These are phyloP conservation scores for Danionella dracula DNA, from an alignment of 2,797 vertebrate genomes.

Conservation along the genomic window DNA sequence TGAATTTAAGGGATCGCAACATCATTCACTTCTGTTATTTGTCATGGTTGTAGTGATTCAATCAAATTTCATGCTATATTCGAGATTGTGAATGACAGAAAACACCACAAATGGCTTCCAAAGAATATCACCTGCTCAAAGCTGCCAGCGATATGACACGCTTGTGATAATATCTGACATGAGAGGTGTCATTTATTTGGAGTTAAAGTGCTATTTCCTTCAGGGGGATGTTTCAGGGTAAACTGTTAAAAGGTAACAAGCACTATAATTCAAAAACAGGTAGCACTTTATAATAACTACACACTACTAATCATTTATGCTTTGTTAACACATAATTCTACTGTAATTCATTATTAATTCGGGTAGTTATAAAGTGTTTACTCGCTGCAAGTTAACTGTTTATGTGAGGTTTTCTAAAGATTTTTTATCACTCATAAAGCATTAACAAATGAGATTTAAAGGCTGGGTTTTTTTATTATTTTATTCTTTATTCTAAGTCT, in stretches of 20 bases:
- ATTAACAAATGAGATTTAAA: no score
- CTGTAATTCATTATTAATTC: no score
- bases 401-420: no score
- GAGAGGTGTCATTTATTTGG: constrained; percentile 24
- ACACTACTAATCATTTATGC: no score
- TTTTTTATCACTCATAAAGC: no score
- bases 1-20: neutral
- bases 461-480: no score
- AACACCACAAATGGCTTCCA: neutral
- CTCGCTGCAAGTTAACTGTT: no score
- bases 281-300: no score
- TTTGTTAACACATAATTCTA: no score
- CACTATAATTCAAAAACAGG: no score
- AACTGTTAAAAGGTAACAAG: neutral
- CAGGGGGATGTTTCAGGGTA: constrained; percentile 9
- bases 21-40: neutral
- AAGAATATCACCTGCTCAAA: neutral
- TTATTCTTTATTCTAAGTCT: no score
- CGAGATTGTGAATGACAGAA: neutral
- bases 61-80: neutral
- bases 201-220: constrained; percentile 27
- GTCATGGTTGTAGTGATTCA: neutral
- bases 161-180: constrained; percentile 8
- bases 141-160: constrained; percentile 9
- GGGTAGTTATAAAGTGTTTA: no score